phyloP scores from a whole-genome alignment of 1,140 invertebrate species.

The Drosophila willistoni region DNA sequence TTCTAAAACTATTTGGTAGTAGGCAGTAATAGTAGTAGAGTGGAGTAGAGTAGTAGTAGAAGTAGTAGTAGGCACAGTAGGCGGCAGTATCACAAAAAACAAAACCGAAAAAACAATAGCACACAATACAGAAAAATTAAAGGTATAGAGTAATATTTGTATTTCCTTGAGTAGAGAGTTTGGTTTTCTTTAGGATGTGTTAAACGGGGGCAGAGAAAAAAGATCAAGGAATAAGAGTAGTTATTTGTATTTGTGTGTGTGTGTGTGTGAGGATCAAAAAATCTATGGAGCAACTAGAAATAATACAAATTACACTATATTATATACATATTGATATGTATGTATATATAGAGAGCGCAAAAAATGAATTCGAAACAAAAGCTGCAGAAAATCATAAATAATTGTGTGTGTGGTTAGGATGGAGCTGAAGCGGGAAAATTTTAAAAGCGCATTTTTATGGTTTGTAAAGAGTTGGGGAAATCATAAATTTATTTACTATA shows the following conservation, averaged over 20 bases:
- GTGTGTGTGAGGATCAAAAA: neutral
- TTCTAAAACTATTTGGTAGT: slow-evolving; percentile 66
- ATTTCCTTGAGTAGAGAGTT: neutral
- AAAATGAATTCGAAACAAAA: neutral
- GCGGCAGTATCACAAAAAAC: slow-evolving; percentile 59
- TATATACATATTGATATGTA: neutral
- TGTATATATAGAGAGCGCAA: slow-evolving; percentile 2
- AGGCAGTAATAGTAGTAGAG: neutral
- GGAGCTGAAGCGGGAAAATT: neutral
- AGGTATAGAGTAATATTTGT: slow-evolving; percentile 9
- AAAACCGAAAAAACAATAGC: slow-evolving; percentile 40
- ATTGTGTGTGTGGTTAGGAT: neutral
- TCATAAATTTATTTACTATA: neutral
- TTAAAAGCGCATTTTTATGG: neutral
- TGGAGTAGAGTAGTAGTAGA: neutral
- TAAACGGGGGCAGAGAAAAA: neutral
- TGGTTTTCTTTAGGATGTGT: neutral
- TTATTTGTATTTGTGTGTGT: neutral
- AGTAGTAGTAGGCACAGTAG: slow-evolving; percentile 33
- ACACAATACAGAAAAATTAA: slow-evolving; percentile 56
- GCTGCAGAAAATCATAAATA: neutral
- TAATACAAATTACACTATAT: neutral
- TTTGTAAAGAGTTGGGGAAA: too few species aligned
- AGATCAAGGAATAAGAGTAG: neutral
- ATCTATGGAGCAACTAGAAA: neutral